A percentile compares a stretch with the other conserved stretches of the same genome.
Evolutionary conservation across 1,140 invertebrate species (phyloP).

Genomic region (Anagrus nilaparvatae): DNA sequence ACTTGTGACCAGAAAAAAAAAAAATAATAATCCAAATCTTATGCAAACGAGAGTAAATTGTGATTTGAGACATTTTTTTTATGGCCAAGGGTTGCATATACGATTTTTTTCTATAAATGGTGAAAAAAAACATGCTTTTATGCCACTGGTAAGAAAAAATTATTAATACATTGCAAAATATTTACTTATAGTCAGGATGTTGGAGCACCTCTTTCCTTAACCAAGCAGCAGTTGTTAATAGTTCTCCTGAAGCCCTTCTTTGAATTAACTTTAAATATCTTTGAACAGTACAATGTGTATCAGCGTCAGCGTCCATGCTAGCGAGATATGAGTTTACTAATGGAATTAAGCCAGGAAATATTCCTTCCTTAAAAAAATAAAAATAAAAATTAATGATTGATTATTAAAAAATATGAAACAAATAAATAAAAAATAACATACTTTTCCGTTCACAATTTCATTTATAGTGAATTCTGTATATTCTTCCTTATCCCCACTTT

Average conservation of each 20-base stretch:
- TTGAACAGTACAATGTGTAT: constrained; percentile 92
- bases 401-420: constrained; percentile 2
- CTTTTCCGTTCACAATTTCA: constrained; percentile 97
- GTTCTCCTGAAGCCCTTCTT: constrained; percentile 74
- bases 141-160: background rate
- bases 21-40: background rate
- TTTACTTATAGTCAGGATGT: constrained; percentile 84
- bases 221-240: constrained; percentile 83
- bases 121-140: background rate
- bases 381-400: constrained; percentile 9
- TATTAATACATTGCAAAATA: constrained; percentile 9
- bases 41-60: background rate
- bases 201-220: constrained; percentile 79
- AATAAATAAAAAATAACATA: constrained; percentile 28
- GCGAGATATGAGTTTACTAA: constrained; percentile 88
- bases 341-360: constrained; percentile 91
- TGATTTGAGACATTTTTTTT: background rate
- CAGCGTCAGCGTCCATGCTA: constrained; percentile 90
- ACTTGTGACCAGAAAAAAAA: too few species aligned
- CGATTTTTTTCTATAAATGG: background rate
- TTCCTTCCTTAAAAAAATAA: constrained; percentile 49
- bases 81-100: background rate
- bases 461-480: constrained; percentile 76
- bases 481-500: constrained; percentile 35
- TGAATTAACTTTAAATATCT: constrained; percentile 95